Evolutionary conservation across 1,140 invertebrate species (phyloP), one percentile per base, ranked within the genome.

Genomic region (Cepaea nemoralis): DNA sequence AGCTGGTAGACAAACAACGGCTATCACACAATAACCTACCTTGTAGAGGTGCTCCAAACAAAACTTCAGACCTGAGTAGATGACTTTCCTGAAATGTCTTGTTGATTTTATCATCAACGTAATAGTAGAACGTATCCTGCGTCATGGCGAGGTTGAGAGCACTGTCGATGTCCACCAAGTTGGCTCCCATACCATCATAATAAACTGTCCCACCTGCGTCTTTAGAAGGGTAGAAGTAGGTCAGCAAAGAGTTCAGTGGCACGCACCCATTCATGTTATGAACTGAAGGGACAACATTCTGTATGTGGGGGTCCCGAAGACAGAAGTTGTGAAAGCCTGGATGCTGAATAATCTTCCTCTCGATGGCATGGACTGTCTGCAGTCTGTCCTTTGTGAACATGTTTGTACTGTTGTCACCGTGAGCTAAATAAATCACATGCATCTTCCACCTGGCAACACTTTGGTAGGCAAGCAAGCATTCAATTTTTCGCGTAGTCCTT

Each of bases 211-310:
- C 84, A 0, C 66, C 33, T 0, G 39, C 59, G 55, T 86, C 85
- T 42, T 77, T 73, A 10, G 88, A 87, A n/a, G 89, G 89, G 76
- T 85, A 90, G 77, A 90, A 90, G 79, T 89, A 90, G 1, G 87
- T 85, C 69, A 90, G 69, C 1, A 90, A 75, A 8, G 89, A 90
- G 82, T 90, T 90, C 1, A 88, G 80, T 10, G 89, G 89, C 3
- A 86, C 85, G 83, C 89, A 90, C 19, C 84, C 84, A 42, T 85
- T 83, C 42, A 83, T 84, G 0, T 82, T 75, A 19, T 82, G 77
- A 8, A 88, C 59, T 1, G 84, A 85, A 33, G 86, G 86, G 77
- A 85, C 86, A 27, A 77, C 76, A 14, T 35, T 66, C 19, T 33
- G 35, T 0, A 78, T 67, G 19, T 39, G 1, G 2, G 80, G 71